A percentile compares a stretch with the other conserved stretches of the same genome.
Conservation (phyloP, 2,888 invertebrate species). For the Andrena dorsata region DNA sequence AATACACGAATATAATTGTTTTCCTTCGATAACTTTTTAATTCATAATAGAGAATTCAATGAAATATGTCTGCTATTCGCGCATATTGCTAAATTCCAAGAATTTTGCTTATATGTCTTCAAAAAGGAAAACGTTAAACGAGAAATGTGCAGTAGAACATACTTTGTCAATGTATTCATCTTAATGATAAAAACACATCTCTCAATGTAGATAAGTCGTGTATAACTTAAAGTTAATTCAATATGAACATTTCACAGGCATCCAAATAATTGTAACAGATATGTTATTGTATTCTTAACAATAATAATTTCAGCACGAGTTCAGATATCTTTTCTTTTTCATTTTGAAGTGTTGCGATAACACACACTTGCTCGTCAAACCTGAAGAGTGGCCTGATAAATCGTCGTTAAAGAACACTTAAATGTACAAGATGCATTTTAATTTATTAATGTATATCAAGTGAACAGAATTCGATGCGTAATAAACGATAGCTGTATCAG, state of each 20-base stretch:
- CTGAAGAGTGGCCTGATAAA: constrained; percentile 44
- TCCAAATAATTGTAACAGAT: constrained; percentile 47
- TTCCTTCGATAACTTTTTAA: constrained; percentile 59
- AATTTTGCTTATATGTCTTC: constrained; percentile 4
- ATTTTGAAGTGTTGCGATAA: constrained; percentile 50
- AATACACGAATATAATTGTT: constrained; percentile 67
- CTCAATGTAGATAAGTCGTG: constrained; percentile 42
- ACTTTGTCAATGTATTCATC: constrained; percentile 27
- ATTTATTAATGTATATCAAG: constrained; percentile 37
- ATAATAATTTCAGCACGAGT: constrained; percentile 38
- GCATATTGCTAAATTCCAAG: constrained; percentile 10
- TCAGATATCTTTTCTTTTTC: constrained; percentile 39
- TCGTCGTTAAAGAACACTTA: constrained; percentile 57
- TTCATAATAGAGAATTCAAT: constrained; percentile 26
- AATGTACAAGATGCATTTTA: constrained; percentile 40
- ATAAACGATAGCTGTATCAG: constrained; percentile 27
- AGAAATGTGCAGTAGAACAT: constrained; percentile 61
- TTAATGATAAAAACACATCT: constrained; percentile 54
- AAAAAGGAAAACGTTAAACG: constrained; percentile 62
- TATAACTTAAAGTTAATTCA: constrained; percentile 57
- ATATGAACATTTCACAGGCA: constrained; percentile 33
- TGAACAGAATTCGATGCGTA: constrained; percentile 31
- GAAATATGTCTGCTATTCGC: constrained; percentile 1
- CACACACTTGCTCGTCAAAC: constrained; percentile 49
- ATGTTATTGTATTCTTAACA: constrained; percentile 46